These are phyloP conservation scores for Craterocephalus amniculus DNA, from an alignment of 2,797 vertebrate genomes.

Conservation along the genomic window DNA sequence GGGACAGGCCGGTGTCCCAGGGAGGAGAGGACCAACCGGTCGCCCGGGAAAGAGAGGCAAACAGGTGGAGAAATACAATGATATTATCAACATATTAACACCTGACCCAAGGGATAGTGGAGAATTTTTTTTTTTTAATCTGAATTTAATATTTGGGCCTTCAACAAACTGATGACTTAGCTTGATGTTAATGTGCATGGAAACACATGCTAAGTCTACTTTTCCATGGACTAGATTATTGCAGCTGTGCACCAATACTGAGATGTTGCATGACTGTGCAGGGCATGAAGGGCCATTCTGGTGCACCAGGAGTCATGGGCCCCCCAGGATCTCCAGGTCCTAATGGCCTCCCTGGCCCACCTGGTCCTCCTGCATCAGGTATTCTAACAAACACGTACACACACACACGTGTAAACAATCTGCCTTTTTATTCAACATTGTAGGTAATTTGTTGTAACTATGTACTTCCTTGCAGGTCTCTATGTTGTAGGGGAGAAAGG, in stretches of 20 bases:
- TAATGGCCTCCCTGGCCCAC: slow-evolving; percentile 88
- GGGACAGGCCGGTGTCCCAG: slow-evolving; percentile 86
- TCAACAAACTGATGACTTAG: neutral
- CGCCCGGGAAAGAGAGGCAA: slow-evolving; percentile 95
- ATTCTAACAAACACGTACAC: slow-evolving; percentile 57
- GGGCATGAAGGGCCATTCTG: slow-evolving; percentile 89
- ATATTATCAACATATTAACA: neutral
- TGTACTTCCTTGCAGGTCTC: slow-evolving; percentile 78
- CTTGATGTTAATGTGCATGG: neutral
- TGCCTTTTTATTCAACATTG: neutral
- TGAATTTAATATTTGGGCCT: neutral
- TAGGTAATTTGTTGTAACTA: neutral
- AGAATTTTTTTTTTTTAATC: neutral
- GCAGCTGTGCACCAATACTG: slow-evolving; percentile 1
- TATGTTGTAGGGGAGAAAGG: slow-evolving; percentile 92
- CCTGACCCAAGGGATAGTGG: neutral
- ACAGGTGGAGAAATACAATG: slow-evolving; percentile 79
- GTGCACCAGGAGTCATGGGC: slow-evolving; percentile 84
- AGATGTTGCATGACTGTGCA: slow-evolving; percentile 58
- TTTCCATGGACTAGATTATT: neutral
- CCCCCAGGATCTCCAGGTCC: slow-evolving; percentile 88
- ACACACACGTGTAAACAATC: neutral
- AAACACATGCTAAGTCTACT: neutral
- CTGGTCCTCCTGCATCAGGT: slow-evolving; percentile 89
- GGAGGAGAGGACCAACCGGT: slow-evolving; percentile 91